These are phyloP conservation scores for Indicator indicator DNA, from an alignment of 2,113 vertebrate species.

Conservation along the genomic window DNA sequence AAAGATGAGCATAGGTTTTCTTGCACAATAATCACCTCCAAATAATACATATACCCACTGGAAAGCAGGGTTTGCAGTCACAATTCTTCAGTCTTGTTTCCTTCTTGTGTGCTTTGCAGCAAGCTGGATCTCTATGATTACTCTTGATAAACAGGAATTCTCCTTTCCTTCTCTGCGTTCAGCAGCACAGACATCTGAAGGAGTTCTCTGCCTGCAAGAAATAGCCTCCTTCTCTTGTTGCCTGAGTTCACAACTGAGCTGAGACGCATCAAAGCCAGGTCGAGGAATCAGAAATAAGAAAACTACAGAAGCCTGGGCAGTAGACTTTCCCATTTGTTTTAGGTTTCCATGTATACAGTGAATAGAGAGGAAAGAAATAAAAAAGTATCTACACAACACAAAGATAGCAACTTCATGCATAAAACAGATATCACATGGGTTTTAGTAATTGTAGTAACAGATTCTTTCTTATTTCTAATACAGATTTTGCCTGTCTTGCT, in stretches of 20 bases:
- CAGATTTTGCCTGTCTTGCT: not conserved
- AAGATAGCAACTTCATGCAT: not conserved
- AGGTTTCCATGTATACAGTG: not conserved
- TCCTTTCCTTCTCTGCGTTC: constrained; percentile 14
- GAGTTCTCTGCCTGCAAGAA: constrained; percentile 9
- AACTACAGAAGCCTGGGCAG: not conserved
- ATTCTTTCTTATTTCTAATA: not conserved
- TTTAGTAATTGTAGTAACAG: not conserved
- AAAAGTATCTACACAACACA: not conserved
- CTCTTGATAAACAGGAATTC: constrained; percentile 9
- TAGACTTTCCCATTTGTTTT: not conserved
- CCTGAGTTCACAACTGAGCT: not conserved
- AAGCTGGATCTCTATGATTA: not conserved
- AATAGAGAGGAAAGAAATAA: not conserved
- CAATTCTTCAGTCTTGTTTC: constrained; percentile 9
- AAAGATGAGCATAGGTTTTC: not conserved
- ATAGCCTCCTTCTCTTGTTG: constrained; percentile 42
- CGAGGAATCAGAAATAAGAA: constrained; percentile 49
- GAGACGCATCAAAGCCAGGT: constrained; percentile 58
- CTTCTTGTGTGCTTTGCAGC: constrained; percentile 11
- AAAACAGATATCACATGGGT: not conserved
- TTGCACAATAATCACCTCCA: not conserved
- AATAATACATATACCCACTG: not conserved
- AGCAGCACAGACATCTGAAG: not conserved
- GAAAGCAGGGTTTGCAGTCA: not conserved